A percentile compares a stretch with the other conserved stretches of the same genome.
These are phyloP conservation scores for Bombus waltoni DNA, from an alignment of 1,140 invertebrate species.

Conservation along the genomic window DNA sequence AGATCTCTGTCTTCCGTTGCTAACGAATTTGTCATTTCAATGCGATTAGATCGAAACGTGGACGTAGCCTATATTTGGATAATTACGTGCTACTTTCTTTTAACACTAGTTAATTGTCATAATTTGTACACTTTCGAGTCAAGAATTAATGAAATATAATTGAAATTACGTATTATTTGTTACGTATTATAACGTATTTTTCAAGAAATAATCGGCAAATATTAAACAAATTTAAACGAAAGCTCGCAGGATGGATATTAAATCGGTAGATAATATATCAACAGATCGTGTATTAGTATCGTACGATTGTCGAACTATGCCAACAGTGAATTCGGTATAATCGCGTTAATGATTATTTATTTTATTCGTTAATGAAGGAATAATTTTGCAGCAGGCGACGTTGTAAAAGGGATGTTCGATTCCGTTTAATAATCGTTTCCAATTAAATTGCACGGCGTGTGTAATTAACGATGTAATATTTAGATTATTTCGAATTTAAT, in stretches of 20 bases:
- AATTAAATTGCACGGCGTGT: neutral
- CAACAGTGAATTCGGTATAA: neutral
- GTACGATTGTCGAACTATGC: neutral
- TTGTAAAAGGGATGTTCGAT: neutral
- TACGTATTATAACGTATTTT: neutral
- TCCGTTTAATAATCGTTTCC: constrained; percentile 19
- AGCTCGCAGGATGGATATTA: neutral
- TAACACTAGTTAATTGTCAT: no score
- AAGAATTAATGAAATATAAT: neutral
- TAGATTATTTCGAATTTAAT: constrained; percentile 12
- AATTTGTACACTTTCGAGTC: no score
- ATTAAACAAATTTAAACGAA: neutral
- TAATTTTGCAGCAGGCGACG: neutral
- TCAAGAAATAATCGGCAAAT: neutral
- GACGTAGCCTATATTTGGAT: neutral
- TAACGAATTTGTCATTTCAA: neutral
- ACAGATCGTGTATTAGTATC: neutral
- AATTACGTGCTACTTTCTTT: neutral
- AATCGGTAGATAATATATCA: neutral
- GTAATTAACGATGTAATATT: constrained; percentile 39
- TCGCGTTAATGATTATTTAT: constrained; percentile 42
- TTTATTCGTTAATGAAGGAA: constrained; percentile 7
- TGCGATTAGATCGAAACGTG: neutral
- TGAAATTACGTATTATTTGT: no score
- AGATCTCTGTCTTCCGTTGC: neutral